Evolutionary conservation across 2,888 invertebrate species (phyloP).

Genomic region (Himalopsyche japonica): DNA sequence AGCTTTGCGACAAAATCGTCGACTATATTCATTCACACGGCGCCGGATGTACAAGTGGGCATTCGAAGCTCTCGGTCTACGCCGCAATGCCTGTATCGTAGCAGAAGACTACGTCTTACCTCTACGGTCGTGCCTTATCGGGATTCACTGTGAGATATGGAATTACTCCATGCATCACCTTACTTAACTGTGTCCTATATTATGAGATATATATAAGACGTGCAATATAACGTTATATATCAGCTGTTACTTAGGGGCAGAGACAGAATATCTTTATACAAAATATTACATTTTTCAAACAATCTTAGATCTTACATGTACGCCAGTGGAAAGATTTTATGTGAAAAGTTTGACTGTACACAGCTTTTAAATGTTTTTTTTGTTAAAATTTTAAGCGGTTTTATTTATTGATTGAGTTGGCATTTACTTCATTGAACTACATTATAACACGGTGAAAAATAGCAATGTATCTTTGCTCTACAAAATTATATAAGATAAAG

Average conservation of each 20-base stretch:
- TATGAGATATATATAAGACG: not conserved
- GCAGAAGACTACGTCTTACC: not conserved
- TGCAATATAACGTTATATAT: not conserved
- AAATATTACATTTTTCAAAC: not conserved
- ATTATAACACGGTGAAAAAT: too few relatives aligned
- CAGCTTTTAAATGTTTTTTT: too few relatives aligned
- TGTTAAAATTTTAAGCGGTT: too few relatives aligned
- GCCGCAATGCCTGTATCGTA: not conserved
- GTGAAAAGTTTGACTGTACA: too few relatives aligned
- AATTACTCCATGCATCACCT: not conserved
- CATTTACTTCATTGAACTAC: too few relatives aligned
- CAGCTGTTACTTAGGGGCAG: not conserved
- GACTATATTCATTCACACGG: not conserved
- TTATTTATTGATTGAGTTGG: too few relatives aligned
- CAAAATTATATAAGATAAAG: too few relatives aligned
- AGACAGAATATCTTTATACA: not conserved
- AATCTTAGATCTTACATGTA: too few relatives aligned
- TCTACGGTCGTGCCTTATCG: not conserved
- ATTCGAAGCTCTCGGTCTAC: not conserved
- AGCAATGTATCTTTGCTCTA: too few relatives aligned
- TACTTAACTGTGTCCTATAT: not conserved
- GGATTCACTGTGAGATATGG: not conserved
- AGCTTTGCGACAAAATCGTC: not conserved
- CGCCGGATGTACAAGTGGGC: not conserved
- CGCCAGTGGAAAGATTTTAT: too few relatives aligned